These are phyloP conservation scores for Polymixis lichenea DNA, from an alignment of 2,888 invertebrate genomes.

Conservation along the genomic window DNA sequence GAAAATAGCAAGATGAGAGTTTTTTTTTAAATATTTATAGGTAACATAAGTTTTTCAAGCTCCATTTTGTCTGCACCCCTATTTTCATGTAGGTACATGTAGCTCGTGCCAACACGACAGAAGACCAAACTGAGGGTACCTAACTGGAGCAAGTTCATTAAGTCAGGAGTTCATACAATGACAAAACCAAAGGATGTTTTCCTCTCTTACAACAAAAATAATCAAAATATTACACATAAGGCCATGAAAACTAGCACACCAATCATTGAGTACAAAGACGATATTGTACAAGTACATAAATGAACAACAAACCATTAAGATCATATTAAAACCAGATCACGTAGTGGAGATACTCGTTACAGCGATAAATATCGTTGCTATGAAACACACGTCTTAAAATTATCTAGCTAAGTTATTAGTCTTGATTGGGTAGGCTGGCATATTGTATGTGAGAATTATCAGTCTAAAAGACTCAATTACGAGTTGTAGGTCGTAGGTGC, in stretches of 20 bases:
- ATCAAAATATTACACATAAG: conserved; percentile 35
- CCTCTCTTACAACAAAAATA: background rate
- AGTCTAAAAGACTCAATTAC: background rate
- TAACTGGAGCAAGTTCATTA: background rate
- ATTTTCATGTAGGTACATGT: background rate
- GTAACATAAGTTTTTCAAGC: no score
- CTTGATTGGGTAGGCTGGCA: conserved; percentile 33
- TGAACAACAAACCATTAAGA: conserved; percentile 71
- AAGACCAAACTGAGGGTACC: background rate
- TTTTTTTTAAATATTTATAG: no score
- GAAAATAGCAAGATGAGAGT: no score
- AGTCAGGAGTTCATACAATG: background rate
- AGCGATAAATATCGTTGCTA: conserved; percentile 43
- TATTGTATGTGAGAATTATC: conserved; percentile 16
- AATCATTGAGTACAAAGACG: conserved; percentile 66
- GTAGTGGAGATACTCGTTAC: conserved; percentile 61
- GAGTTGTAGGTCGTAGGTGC: no score
- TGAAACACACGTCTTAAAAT: conserved; percentile 55
- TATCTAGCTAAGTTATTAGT: conserved; percentile 44
- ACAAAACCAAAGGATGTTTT: background rate
- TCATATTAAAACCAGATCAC: conserved; percentile 81
- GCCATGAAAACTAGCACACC: conserved; percentile 41
- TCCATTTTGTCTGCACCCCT: background rate
- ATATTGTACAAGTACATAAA: conserved; percentile 58
- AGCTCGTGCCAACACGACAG: background rate